Conservation (phyloP, 1,140 invertebrate species). For the Tetramorium alpestre region DNA sequence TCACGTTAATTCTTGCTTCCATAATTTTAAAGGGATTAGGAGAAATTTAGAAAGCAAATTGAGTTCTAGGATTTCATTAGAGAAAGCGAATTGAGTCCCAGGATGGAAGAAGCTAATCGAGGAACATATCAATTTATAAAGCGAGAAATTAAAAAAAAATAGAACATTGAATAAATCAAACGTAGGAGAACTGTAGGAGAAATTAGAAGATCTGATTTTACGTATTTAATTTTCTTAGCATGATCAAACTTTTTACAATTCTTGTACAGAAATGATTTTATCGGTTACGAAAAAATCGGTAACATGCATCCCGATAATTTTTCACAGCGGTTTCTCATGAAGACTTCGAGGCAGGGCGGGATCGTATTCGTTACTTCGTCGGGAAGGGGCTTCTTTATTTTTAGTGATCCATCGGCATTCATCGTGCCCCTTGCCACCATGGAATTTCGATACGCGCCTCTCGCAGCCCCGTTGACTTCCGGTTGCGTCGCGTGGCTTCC, state of each 20-base stretch:
- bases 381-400: conserved; percentile 67
- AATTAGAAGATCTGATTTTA: neutral
- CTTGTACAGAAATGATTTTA: neutral
- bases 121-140: neutral
- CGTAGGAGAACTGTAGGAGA: too few relatives aligned
- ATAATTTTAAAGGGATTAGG: neutral
- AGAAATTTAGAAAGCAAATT: too few relatives aligned
- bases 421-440: neutral
- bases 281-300: neutral
- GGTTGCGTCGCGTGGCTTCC: conserved; percentile 29
- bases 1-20: neutral
- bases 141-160: neutral
- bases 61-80: too few relatives aligned
- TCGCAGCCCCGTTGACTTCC: neutral
- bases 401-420: conserved; percentile 56
- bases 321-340: conserved; percentile 1
- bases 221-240: neutral
- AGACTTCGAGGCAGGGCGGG: neutral
- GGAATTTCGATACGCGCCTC: neutral
- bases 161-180: neutral
- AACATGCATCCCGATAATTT: neutral
- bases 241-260: neutral
- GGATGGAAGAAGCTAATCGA: too few relatives aligned
- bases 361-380: conserved; percentile 52
- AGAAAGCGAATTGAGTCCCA: too few relatives aligned